A percentile compares a stretch with the other conserved stretches of the same genome.
phyloP scores from a whole-genome alignment of 2,888 invertebrate genomes.

The Cyclophora punctaria region DNA sequence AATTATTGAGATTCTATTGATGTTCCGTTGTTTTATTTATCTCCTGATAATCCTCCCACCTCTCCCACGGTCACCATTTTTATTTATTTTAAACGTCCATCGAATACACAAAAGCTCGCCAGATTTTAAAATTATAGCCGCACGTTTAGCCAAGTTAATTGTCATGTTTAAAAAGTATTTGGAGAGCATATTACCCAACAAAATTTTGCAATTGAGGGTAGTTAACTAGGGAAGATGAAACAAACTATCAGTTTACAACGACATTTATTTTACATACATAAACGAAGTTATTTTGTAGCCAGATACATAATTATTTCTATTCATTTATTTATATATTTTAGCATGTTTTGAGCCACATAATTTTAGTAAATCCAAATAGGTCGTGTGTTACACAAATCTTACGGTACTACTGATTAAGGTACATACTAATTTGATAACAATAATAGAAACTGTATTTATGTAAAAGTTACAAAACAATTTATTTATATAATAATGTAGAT shows the following conservation, averaged over 20 bases:
- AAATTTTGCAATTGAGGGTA: no score
- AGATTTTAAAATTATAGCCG: not conserved
- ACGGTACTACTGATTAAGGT: no score
- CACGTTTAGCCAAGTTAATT: not conserved
- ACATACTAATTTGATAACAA: no score
- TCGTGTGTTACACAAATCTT: no score
- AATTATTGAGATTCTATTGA: constrained; percentile 34
- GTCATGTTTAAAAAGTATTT: no score
- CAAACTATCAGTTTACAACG: constrained; percentile 1
- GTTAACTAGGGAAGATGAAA: not conserved
- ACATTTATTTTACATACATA: constrained; percentile 10
- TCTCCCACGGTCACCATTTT: no score
- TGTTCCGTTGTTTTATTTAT: constrained; percentile 13
- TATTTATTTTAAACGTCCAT: not conserved
- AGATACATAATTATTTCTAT: constrained; percentile 6
- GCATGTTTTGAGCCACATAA: constrained; percentile 3
- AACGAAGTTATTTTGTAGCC: constrained; percentile 5
- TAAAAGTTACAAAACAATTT: no score
- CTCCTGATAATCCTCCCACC: not conserved
- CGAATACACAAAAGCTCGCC: not conserved
- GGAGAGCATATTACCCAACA: no score
- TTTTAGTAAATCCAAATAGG: no score
- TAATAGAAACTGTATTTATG: no score
- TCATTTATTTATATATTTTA: constrained; percentile 6
- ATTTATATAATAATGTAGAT: no score